Conservation (phyloP, 2,888 invertebrate species). For the Ochlodes sylvanus region DNA sequence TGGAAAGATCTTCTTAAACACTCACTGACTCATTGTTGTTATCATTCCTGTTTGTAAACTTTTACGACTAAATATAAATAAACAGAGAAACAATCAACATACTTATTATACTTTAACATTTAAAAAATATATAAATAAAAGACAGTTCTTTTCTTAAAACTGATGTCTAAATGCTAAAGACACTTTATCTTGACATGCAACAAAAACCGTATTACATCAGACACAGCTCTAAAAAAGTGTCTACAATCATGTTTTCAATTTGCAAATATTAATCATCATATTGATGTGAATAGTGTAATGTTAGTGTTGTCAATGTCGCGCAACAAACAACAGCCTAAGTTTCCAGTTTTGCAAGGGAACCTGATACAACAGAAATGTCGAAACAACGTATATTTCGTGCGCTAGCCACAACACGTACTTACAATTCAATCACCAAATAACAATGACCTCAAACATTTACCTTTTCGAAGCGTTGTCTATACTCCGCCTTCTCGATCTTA, state of each 20-base stretch:
- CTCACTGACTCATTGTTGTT: too few species aligned
- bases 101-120: too few species aligned
- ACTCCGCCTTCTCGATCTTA: constrained; percentile 96
- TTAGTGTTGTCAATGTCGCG: constrained; percentile 62
- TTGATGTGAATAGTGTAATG: constrained; percentile 42
- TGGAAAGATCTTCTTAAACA: too few species aligned
- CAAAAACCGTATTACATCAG: constrained; percentile 30
- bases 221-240: neutral
- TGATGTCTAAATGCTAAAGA: neutral
- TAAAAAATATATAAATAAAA: too few species aligned
- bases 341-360: constrained; percentile 65
- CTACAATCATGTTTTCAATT: neutral
- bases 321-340: constrained; percentile 58
- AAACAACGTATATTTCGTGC: constrained; percentile 70
- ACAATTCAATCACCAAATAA: constrained; percentile 66
- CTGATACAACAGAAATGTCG: constrained; percentile 63
- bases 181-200: neutral
- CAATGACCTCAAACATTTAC: constrained; percentile 86
- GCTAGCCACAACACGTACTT: constrained; percentile 60
- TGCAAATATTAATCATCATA: constrained; percentile 44
- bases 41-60: too few species aligned
- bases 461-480: constrained; percentile 96
- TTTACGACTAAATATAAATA: too few species aligned
- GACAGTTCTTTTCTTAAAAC: neutral
- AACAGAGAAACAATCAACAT: too few species aligned